Base-by-base conservation (phyloP, 2,797 vertebrate genomes). In the Tenualosa thibaudeaui region DNA sequence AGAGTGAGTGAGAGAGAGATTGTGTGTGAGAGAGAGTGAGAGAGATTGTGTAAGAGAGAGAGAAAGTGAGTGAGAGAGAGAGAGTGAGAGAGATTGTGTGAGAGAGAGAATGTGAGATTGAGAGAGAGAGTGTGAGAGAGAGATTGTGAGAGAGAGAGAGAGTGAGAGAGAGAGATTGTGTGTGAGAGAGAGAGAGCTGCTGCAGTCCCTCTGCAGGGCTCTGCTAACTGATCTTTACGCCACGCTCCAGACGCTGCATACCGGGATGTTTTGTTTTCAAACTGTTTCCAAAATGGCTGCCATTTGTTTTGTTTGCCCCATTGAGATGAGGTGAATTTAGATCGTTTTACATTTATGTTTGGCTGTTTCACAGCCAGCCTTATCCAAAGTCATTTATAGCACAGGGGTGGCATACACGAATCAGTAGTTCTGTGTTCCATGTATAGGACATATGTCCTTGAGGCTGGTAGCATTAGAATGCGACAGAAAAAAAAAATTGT, bases 171-270 rank as follows among this genome's bases (percentile, higher is more conserved):
- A 65, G 60, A 65, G 60, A 65, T n/a, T 26, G 60, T 26, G 17
- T 0, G 60, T 0, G 62, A 68, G 24, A 37, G 62, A 40, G 68
- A 75, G 68, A 75, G 68, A 5, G 68, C 68, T 75, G 37, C 68
- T 75, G 68, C 68, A 75, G 68, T 75, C 68, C 68, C 68, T 75
- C 68, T 75, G 68, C 68, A 75, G 68, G 37, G 68, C 68, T 75
- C 68, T 75, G 68, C 68, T 75, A 75, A 75, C 68, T 75, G 68
- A 75, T 75, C 68, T 75, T 75, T 75, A 75, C 15, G 31, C 31
- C 68, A 75, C 13, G 68, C 68, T 75, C 31, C 68, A 75, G 68
- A 75, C 68, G 15, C 68, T 75, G 68, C 68, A 75, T 75, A 75
- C 68, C 31, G 31, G 68, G 31, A 75, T 75, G 68, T 37, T 75